phyloP scores from a whole-genome alignment of 1,140 invertebrate genomes.

The Ceratina calcarata region DNA sequence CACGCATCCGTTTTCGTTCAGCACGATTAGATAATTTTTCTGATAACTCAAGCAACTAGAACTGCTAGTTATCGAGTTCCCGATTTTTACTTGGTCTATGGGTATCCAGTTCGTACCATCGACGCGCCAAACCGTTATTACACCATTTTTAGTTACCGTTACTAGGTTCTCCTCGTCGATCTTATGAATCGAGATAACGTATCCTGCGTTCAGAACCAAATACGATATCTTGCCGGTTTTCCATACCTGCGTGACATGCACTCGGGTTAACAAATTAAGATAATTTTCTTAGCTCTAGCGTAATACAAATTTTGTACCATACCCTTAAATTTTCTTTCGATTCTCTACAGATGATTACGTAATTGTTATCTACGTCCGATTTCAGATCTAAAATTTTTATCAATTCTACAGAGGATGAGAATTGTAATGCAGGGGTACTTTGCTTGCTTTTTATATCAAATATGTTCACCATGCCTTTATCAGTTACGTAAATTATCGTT shows the following conservation, averaged over 20 bases:
- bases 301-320: slow-evolving; percentile 9
- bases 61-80: slow-evolving; percentile 48
- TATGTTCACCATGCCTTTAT: slow-evolving; percentile 59
- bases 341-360: slow-evolving; percentile 65
- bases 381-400: slow-evolving; percentile 62
- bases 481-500: slow-evolving; percentile 70
- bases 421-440: slow-evolving; percentile 44
- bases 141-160: slow-evolving; percentile 66
- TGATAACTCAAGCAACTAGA: slow-evolving; percentile 68
- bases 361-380: slow-evolving; percentile 4
- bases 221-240: slow-evolving; percentile 33
- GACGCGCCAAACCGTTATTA: slow-evolving; percentile 68
- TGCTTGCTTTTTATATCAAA: slow-evolving; percentile 62
- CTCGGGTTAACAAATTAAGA: slow-evolving; percentile 15
- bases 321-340: slow-evolving; percentile 65
- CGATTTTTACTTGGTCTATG: slow-evolving; percentile 31
- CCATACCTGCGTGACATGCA: slow-evolving; percentile 54
- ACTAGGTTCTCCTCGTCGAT: slow-evolving; percentile 62
- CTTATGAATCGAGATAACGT: slow-evolving; percentile 66
- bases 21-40: slow-evolving; percentile 66
- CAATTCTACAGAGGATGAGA: slow-evolving; percentile 57
- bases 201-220: slow-evolving; percentile 55
- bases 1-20: slow-evolving; percentile 54
- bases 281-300: background rate
- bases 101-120: slow-evolving; percentile 56